Conservation (phyloP, 23 tunicate genomes). For the Halocynthia aurantium region DNA sequence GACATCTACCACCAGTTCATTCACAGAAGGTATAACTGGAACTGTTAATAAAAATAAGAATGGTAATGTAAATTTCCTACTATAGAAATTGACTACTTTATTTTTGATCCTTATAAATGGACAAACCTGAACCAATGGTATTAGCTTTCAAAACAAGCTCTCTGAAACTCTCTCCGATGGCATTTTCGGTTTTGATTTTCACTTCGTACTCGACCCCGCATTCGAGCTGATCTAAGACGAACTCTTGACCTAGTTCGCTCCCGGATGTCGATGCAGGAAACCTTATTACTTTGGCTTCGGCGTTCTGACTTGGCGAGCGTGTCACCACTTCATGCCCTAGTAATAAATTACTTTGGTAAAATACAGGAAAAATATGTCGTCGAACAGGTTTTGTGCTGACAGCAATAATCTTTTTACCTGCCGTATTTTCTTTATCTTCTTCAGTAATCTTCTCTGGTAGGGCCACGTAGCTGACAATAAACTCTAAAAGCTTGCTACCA, state of each 20-base stretch:
- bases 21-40: constrained; percentile 28
- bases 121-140: constrained; percentile 31
- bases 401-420: too few species aligned
- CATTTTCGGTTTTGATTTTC: constrained; percentile 5
- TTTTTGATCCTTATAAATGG: neutral
- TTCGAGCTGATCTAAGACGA: constrained; percentile 24
- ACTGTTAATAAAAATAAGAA: constrained; percentile 7
- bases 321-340: neutral
- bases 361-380: neutral
- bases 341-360: neutral
- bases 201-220: constrained; percentile 33
- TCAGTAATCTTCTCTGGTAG: too few species aligned
- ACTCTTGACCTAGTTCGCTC: constrained; percentile 6
- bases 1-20: constrained; percentile 18
- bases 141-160: neutral
- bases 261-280: constrained; percentile 12
- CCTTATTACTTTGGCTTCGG: neutral
- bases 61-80: neutral
- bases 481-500: neutral
- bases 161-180: constrained; percentile 25
- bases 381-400: neutral
- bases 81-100: neutral
- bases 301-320: neutral
- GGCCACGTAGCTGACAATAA: too few species aligned
- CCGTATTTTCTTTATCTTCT: too few species aligned